phyloP scores from a whole-genome alignment of 2,797 vertebrate species.

The Oryzias sinensis region DNA sequence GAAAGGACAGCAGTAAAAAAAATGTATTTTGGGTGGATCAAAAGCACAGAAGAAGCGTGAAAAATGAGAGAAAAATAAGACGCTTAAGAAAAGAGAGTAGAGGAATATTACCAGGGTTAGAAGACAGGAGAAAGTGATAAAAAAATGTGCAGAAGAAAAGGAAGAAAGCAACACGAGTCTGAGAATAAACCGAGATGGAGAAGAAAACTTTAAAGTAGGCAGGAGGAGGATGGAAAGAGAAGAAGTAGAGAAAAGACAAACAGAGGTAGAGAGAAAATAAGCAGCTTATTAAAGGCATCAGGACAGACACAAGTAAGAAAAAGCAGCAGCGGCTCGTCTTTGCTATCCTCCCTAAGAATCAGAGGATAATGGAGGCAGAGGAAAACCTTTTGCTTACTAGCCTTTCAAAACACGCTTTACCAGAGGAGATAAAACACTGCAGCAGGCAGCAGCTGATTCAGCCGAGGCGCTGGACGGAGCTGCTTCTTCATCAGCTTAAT shows the following conservation, averaged over 20 bases:
- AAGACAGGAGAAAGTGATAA: constrained; percentile 8
- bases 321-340: constrained; percentile 50
- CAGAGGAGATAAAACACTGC: constrained; percentile 53
- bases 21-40: not conserved
- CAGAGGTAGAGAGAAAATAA: constrained; percentile 66
- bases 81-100: not conserved
- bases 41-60: constrained; percentile 7
- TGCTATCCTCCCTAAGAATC: constrained; percentile 68
- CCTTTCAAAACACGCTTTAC: constrained; percentile 67
- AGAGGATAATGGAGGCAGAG: constrained; percentile 65
- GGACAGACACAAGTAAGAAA: constrained; percentile 45
- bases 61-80: constrained; percentile 14
- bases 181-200: constrained; percentile 14
- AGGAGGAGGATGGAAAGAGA: constrained; percentile 13
- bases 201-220: constrained; percentile 24
- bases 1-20: not conserved
- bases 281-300: constrained; percentile 66
- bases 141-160: not conserved
- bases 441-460: constrained; percentile 50
- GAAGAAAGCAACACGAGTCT: not conserved
- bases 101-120: not conserved
- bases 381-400: constrained; percentile 71
- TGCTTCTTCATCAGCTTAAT: constrained; percentile 45
- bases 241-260: constrained; percentile 9
- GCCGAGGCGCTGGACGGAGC: constrained; percentile 38